Evolutionary conservation across 2,113 vertebrate species (phyloP), one percentile per base, ranked within the genome.

Genomic region (Prolemur simus): DNA sequence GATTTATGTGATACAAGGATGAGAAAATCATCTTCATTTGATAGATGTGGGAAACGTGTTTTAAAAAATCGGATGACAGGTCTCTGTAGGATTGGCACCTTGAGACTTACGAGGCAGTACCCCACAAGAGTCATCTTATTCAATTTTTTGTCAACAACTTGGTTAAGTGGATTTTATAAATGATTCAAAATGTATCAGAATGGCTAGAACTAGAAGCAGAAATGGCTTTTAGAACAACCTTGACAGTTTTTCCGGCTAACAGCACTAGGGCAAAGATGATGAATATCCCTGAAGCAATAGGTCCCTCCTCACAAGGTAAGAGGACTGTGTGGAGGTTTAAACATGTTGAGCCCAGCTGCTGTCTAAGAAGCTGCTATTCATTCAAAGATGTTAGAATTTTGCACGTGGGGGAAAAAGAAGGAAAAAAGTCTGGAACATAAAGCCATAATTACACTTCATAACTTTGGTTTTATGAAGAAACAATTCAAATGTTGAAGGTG

Each of bases 101-200:
- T 29, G 92, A 97, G 94, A 63, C 81, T 52, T 84, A 87, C 88
- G 25, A 64, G 93, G 69, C 29, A 3, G 6, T 39, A 29, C 78
- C 77, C 60, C 85, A 27, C 25, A 54, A 82, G 92, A 83, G 49
- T 80, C 87, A 89, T 76, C 69, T 47, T 58, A 90, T 77, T 96
- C 93, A 93, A 96, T 94, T 96, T 95, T 96, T 96, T 73, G 95
- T 96, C 94, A 86, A 96, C 78, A 94, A n/a, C 49, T 58, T 87
- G 47, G 60, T 66, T 94, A 97, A 93, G 71, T 93, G 86, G 95
- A 73, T 98, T 96, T 95, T 96, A 89, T 77, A 96, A 97, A 91
- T 95, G 85, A 92, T 92, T 92, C 90, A 69, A 93, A 94, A 74
- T 93, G 82, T 69, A 42, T 78, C 81, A 74, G 68, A 96, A 91